Conservation (phyloP, 2,888 invertebrate species). For the Vandiemenella viatica region DNA sequence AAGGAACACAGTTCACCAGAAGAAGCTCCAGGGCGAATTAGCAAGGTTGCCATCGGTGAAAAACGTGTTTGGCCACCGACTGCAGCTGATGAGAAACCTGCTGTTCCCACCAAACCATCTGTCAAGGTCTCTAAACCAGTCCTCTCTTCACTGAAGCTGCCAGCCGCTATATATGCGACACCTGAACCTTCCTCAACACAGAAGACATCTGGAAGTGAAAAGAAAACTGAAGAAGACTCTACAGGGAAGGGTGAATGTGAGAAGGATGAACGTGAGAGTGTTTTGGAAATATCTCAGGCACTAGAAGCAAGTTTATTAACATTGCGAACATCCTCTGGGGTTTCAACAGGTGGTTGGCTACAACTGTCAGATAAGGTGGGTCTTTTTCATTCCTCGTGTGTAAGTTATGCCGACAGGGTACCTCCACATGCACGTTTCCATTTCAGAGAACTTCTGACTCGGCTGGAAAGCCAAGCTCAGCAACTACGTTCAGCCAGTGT, state of each 20-base stretch:
- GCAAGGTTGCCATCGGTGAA: constrained; percentile 24
- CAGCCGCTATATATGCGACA: constrained; percentile 61
- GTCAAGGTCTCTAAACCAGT: constrained; percentile 45
- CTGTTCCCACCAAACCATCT: constrained; percentile 52
- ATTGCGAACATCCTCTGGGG: constrained; percentile 31
- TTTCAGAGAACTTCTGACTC: constrained; percentile 57
- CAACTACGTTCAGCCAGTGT: constrained; percentile 52
- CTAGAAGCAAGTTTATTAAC: constrained; percentile 48
- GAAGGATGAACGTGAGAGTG: constrained; percentile 30
- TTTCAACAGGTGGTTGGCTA: constrained; percentile 55
- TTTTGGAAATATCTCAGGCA: constrained; percentile 48
- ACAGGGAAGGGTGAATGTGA: neutral
- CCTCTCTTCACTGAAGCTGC: constrained; percentile 18
- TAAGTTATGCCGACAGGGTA: constrained; percentile 67
- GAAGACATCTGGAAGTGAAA: neutral
- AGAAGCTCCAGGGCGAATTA: constrained; percentile 21
- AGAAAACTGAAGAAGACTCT: constrained; percentile 2
- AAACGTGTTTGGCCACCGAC: constrained; percentile 38
- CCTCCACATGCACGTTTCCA: constrained; percentile 81
- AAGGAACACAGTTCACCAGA: constrained; percentile 6
- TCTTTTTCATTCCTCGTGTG: constrained; percentile 66
- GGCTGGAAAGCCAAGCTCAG: constrained; percentile 52
- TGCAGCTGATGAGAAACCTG: constrained; percentile 41
- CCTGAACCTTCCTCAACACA: constrained; percentile 31
- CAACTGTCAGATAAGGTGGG: constrained; percentile 66